Evolutionary conservation across 2,113 vertebrate species (phyloP).

Genomic region (Nettapus auritus): DNA sequence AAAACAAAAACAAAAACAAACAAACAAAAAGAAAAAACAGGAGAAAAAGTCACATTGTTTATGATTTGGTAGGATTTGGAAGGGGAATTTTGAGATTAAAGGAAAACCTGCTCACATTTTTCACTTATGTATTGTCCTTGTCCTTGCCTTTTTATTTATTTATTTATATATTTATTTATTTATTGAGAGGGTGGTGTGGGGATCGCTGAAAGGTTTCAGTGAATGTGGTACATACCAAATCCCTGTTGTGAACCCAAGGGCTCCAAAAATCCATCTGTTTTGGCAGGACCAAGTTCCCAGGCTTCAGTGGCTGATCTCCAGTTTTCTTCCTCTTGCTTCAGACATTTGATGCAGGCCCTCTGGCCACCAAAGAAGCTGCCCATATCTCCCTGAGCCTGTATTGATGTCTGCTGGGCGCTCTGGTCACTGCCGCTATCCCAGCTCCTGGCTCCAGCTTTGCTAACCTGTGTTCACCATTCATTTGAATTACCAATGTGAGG

Average conservation of each 20-base stretch:
- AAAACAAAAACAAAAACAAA: neutral
- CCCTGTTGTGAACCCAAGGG: neutral
- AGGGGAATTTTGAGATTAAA: neutral
- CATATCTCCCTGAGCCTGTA: neutral
- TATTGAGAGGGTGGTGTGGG: neutral
- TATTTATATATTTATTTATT: no score
- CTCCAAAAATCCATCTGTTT: neutral
- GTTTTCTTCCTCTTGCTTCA: neutral
- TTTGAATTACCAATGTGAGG: neutral
- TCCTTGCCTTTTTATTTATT: no score
- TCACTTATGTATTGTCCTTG: neutral
- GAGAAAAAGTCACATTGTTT: neutral
- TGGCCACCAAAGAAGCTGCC: neutral
- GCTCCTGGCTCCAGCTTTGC: neutral
- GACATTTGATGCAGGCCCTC: neutral
- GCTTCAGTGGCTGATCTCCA: neutral
- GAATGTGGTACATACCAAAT: neutral
- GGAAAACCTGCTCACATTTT: neutral
- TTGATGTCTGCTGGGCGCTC: neutral
- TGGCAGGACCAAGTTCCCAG: neutral
- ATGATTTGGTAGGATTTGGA: neutral
- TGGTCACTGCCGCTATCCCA: neutral
- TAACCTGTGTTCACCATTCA: fast-evolving
- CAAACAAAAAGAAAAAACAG: neutral
- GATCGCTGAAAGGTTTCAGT: neutral